phyloP scores from a whole-genome alignment of 2,888 invertebrate genomes.

The Orchestes rusci region DNA sequence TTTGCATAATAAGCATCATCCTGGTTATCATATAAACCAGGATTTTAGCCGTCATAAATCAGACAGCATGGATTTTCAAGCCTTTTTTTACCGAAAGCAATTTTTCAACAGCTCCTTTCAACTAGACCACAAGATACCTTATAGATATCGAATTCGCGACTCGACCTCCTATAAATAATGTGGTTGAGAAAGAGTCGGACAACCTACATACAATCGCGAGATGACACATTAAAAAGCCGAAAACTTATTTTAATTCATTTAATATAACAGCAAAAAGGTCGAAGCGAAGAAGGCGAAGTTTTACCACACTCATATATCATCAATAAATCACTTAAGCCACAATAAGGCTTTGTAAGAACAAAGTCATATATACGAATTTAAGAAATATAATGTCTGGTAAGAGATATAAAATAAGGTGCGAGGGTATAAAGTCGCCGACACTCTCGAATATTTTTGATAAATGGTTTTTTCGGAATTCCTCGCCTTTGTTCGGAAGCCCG shows the following conservation, averaged over 20 bases:
- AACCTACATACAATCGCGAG: too few species aligned
- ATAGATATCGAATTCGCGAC: too few species aligned
- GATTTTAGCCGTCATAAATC: too few species aligned
- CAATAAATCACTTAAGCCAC: slow-evolving; percentile 19
- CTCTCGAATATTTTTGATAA: slow-evolving; percentile 34
- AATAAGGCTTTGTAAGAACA: slow-evolving; percentile 19
- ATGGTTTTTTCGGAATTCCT: slow-evolving; percentile 41
- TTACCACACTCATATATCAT: slow-evolving; percentile 18
- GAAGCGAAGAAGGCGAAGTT: slow-evolving; percentile 8
- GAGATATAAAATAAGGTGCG: slow-evolving; percentile 16
- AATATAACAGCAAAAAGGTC: too few species aligned
- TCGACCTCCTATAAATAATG: too few species aligned
- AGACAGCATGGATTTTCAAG: too few species aligned
- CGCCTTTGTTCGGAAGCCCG: slow-evolving; percentile 18
- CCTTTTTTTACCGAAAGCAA: too few species aligned
- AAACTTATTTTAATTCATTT: not conserved
- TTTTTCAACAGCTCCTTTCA: too few species aligned
- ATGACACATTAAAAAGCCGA: slow-evolving; percentile 8
- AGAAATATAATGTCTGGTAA: slow-evolving; percentile 21
- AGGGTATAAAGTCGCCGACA: slow-evolving; percentile 27
- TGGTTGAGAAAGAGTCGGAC: too few species aligned
- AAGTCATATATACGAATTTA: slow-evolving; percentile 24
- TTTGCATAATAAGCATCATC: too few species aligned
- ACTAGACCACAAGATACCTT: too few species aligned
- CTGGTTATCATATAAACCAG: too few species aligned